Base-by-base conservation (phyloP, 2,797 vertebrate species). In the Spinibarbus caldwelli region DNA sequence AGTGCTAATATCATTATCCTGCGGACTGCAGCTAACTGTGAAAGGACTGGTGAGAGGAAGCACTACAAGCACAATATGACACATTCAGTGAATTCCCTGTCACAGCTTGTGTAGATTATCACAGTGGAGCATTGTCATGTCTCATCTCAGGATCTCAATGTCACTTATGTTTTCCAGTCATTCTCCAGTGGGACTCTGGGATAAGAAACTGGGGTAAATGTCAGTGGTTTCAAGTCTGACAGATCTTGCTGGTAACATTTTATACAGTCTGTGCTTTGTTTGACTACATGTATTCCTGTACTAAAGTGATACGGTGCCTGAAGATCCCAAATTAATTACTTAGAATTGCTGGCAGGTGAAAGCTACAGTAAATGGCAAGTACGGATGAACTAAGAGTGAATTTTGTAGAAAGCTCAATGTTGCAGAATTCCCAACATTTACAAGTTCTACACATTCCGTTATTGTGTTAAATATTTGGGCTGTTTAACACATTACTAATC, bases 1-100 rank as follows among this genome's bases (percentile, higher is more conserved):
- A 62, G 49, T 80, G 84, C 78, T 86, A 84, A 89, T 77, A 73
- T 26, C 75, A 85, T 90, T 91, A 87, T 86, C 85, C 72, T 79
- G 34, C 3, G 29, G 54, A 31, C 26, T 83, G 49, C 67, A 82
- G 31, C 70, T 76, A 49, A 83, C 11, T 47, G 81, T 43, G n/a
- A 79, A 83, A 23, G 66, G 19, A 21, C 29, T 52, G 66, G 70
- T 62, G 36, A 86, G 78, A 70, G 41, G 64, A 38, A 17, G 64
- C 17, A 81, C 67, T 59, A 54, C 49, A 64, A 87, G 64, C 73
- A 59, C 79, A 73, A 73, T 84, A 45, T 82, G 59, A 52, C 64
- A 81, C 57, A 82, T 82, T 86, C 86, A 62, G 52, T 59, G 81
- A 52, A 83, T 84, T 85, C 76, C 62, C 71, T 76, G 87, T 84